phyloP scores from a whole-genome alignment of 1,140 invertebrate genomes.

The Yoshiicerus persimilis region DNA sequence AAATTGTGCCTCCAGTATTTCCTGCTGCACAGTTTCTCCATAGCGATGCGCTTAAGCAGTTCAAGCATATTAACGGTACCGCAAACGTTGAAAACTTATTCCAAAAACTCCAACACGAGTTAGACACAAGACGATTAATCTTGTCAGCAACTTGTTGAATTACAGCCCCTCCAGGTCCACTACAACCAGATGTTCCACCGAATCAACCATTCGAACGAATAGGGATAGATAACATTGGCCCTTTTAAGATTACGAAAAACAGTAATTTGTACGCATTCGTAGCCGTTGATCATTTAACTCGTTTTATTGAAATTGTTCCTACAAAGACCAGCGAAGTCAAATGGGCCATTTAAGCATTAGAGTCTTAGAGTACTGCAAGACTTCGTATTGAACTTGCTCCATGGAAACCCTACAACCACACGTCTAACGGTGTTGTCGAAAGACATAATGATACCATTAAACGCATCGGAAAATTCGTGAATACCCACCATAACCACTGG shows the following conservation, averaged over 20 bases:
- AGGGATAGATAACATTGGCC: slow-evolving; percentile 52
- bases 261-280: slow-evolving; percentile 50
- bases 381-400: not conserved
- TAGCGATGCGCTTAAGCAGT: too few species aligned
- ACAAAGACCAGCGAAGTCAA: not conserved
- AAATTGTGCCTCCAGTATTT: too few species aligned
- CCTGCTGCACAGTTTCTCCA: too few species aligned
- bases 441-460: not conserved
- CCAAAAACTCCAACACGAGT: too few species aligned
- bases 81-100: too few species aligned
- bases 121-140: not conserved
- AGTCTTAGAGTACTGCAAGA: not conserved
- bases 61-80: too few species aligned
- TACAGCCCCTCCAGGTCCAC: not conserved
- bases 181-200: not conserved
- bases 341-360: not conserved
- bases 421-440: not conserved
- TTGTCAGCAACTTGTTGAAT: slow-evolving; percentile 34
- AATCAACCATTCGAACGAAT: slow-evolving; percentile 49
- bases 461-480: not conserved
- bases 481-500: not conserved
- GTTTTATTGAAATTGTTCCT: slow-evolving; percentile 49
- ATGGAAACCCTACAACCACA: not conserved
- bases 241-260: slow-evolving; percentile 40
- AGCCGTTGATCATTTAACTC: slow-evolving; percentile 51